Evolutionary conservation across 2,797 vertebrate genomes (phyloP).

Genomic region (Mus spretus): DNA sequence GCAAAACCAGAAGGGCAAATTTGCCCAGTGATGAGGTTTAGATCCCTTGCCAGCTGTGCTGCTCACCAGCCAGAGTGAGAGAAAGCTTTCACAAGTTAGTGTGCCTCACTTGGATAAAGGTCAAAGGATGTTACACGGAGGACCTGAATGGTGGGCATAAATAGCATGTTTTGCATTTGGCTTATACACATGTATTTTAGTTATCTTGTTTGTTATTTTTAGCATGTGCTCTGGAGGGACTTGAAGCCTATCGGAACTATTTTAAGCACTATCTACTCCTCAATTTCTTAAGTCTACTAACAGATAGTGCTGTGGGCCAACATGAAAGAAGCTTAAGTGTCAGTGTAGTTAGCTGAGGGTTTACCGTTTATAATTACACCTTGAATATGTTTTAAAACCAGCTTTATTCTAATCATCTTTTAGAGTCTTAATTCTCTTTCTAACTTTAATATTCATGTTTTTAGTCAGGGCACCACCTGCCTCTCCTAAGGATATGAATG

Average conservation of each 20-base stretch:
- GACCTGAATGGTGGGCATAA: constrained; percentile 74
- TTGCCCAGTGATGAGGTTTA: constrained; percentile 88
- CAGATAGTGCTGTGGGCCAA: background rate
- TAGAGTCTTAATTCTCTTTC: background rate
- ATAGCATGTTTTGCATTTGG: constrained; percentile 58
- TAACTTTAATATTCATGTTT: constrained; percentile 15
- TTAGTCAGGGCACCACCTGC: background rate
- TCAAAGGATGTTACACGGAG: constrained; percentile 83
- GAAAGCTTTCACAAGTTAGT: constrained; percentile 80
- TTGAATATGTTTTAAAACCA: constrained; percentile 61
- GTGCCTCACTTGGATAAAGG: constrained; percentile 86
- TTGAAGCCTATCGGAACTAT: constrained; percentile 19
- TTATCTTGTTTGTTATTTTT: constrained; percentile 62
- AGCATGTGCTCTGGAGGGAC: constrained; percentile 23
- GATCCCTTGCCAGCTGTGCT: constrained; percentile 90
- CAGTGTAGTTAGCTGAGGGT: constrained; percentile 13
- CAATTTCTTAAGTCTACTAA: background rate
- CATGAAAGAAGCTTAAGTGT: background rate
- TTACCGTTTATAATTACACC: background rate
- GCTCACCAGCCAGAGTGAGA: constrained; percentile 86
- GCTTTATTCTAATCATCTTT: background rate
- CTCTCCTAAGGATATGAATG: constrained; percentile 46
- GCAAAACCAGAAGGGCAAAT: constrained; percentile 88
- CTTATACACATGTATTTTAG: constrained; percentile 36
- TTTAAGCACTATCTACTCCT: constrained; percentile 51